A percentile compares a stretch with the other conserved stretches of the same genome.
These are phyloP conservation scores for Tetropium fuscum DNA, from an alignment of 2,888 invertebrate species.

Conservation along the genomic window DNA sequence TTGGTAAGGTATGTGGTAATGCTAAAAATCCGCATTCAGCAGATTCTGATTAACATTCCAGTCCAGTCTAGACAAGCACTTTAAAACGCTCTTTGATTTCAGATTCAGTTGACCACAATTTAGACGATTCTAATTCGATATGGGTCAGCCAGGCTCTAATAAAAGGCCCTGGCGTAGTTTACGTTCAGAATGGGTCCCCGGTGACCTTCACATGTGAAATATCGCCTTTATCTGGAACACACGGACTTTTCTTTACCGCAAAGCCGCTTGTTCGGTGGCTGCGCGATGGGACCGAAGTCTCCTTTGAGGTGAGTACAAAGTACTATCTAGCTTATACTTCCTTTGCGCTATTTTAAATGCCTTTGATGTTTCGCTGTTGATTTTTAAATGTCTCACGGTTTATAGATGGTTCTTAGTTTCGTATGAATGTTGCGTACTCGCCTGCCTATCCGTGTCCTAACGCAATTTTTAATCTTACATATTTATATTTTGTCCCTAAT, in stretches of 20 bases:
- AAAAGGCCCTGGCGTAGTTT: conserved; percentile 70
- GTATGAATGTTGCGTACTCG: conserved; percentile 1
- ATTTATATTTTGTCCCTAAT: too few relatives aligned
- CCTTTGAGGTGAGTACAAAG: conserved; percentile 67
- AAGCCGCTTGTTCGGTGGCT: conserved; percentile 68
- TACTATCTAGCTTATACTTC: conserved; percentile 1
- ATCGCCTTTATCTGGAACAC: conserved; percentile 56
- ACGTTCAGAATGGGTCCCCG: conserved; percentile 68
- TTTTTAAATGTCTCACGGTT: conserved; percentile 7
- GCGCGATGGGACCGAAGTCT: conserved; percentile 69
- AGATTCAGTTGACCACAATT: conserved; percentile 38
- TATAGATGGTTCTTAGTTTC: conserved; percentile 1
- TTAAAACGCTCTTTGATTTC: conserved; percentile 16
- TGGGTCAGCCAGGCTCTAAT: conserved; percentile 65
- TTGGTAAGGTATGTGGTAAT: too few relatives aligned
- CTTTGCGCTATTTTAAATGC: conserved; percentile 4
- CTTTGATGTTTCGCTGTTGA: conserved; percentile 20
- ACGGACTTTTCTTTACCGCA: conserved; percentile 45
- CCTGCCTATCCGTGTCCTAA: not conserved
- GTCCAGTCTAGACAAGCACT: not conserved
- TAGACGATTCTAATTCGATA: conserved; percentile 44
- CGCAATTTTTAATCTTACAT: too few relatives aligned
- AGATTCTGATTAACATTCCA: not conserved
- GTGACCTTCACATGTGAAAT: conserved; percentile 71
- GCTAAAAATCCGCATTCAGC: too few relatives aligned